Conservation (phyloP, 2,113 vertebrate species). For the Struthidea cinerea region DNA sequence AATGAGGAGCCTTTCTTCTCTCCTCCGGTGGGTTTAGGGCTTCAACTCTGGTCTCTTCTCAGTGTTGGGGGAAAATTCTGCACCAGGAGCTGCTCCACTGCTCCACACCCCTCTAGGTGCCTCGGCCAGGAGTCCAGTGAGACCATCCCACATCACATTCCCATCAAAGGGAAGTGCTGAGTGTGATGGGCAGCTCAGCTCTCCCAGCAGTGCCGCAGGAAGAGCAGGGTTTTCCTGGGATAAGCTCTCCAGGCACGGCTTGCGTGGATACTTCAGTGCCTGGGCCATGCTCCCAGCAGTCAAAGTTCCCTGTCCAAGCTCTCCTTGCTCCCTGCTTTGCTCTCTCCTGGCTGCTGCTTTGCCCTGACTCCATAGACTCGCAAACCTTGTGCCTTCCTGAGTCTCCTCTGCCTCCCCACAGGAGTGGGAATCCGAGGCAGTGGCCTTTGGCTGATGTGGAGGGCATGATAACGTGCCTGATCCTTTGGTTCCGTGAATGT, state of each 20-base stretch:
- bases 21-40: not conserved
- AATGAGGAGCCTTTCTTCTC: not conserved
- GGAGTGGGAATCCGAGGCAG: not conserved
- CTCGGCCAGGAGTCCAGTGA: not conserved
- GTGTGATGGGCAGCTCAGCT: not conserved
- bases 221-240: not conserved
- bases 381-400: not conserved
- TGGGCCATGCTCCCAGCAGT: fast-evolving
- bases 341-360: not conserved
- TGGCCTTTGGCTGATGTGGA: not conserved
- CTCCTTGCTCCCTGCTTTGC: not conserved
- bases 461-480: not conserved
- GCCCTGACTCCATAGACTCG: not conserved
- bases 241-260: not conserved
- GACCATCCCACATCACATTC: not conserved
- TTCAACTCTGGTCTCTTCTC: not conserved
- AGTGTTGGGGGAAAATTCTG: not conserved
- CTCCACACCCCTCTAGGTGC: not conserved
- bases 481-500: not conserved
- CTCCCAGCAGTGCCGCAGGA: not conserved
- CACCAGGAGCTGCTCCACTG: not conserved
- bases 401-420: not conserved
- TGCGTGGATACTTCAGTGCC: not conserved
- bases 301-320: not conserved
- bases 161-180: not conserved